Base-by-base conservation (phyloP, 1,140 invertebrate genomes). In the Zeugodacus cucurbitae region DNA sequence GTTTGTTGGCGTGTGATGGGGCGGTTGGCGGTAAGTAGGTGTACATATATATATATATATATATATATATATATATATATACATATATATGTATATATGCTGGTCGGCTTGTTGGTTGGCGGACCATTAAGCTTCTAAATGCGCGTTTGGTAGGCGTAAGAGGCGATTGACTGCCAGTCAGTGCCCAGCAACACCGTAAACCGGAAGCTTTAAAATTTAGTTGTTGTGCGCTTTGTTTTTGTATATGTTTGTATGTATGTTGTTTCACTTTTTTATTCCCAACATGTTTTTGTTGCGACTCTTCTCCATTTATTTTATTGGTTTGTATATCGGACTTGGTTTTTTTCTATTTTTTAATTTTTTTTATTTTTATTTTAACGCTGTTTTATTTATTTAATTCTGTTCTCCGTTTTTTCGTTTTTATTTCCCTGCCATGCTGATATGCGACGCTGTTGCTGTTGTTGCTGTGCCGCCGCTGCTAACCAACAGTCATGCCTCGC, bases 201-300 rank as follows among this genome's bases (percentile, higher is more conserved):
- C 85, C 85, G 85, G 85, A 86, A 86, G 85, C 85, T 58, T 58
- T 34, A 86, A 86, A 86, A 86, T 41, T 29, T 82, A 54, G 48
- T 54, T 54, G 48, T 48, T 48, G 48, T 11, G 48, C 48, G 48
- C 48, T 54, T 54, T 54, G 48, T 54, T 54, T 20, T 54, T 54
- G 48, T 54, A 54, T 54, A 4, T 82, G 37, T 17, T 26, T 74
- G 32, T 29, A 2, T 41, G 29, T 85, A 26, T 57, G 48, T 57
- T 48, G 22, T 32, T 48, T 26, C 26, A 41, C 26, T 26, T 82
- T 48, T 48, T 44, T 82, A 17, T n/a, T 48, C 74, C 41, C 22
- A 22, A 29, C n/a, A 14, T 82, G 17, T 82, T 82, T 82, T 82
- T 82, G 22, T 82, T 82, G 48, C n/a, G 44, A 10, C 41, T 54